Evolutionary conservation across 1,140 invertebrate genomes (phyloP).

Genomic region (Tetramorium parvispinum): DNA sequence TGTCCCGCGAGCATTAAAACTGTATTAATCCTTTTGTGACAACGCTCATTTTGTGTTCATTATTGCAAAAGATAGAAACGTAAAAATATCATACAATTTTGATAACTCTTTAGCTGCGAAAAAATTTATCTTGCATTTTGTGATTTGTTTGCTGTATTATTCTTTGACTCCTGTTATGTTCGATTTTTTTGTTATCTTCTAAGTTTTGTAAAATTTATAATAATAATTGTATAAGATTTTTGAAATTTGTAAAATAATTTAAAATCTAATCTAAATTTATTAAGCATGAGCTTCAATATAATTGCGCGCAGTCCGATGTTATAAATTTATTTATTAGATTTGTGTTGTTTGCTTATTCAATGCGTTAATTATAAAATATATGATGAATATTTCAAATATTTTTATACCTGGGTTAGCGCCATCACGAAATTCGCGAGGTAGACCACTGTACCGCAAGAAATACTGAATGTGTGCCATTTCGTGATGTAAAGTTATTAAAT

Average conservation of each 20-base stretch:
- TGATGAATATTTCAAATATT: not conserved
- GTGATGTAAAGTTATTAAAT: constrained; percentile 96
- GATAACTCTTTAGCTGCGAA: not conserved
- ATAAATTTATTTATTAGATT: not conserved
- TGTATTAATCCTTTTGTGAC: not conserved
- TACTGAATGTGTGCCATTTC: constrained; percentile 98
- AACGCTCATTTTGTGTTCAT: not conserved
- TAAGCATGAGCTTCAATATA: not conserved
- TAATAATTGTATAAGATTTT: not conserved
- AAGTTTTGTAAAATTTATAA: not conserved
- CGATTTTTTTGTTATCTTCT: not conserved
- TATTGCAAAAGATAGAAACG: not conserved
- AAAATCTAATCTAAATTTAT: not conserved
- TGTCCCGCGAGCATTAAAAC: not conserved
- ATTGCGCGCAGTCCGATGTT: not conserved
- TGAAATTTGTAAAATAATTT: not conserved
- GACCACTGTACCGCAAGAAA: constrained; percentile 93
- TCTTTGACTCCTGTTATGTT: not conserved
- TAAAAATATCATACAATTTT: not conserved
- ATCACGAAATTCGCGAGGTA: constrained; percentile 94
- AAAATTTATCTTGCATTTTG: not conserved
- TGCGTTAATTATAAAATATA: not conserved
- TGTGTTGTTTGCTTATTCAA: not conserved
- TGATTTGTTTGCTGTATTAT: not conserved
- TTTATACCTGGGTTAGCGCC: constrained; percentile 95